phyloP scores from a whole-genome alignment of 2,797 vertebrate species.

The Phalloptychus januarius region DNA sequence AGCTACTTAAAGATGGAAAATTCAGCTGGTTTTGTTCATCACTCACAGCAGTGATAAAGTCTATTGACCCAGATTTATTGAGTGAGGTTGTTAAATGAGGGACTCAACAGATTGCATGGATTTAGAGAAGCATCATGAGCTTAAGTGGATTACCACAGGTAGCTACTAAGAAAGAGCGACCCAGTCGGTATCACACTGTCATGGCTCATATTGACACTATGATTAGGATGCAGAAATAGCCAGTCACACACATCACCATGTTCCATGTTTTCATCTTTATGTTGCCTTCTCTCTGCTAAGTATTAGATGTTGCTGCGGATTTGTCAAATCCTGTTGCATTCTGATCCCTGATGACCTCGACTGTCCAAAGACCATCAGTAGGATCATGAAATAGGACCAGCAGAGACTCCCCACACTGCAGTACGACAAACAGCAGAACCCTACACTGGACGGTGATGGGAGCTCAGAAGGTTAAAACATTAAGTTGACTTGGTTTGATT shows the following conservation, averaged over 20 bases:
- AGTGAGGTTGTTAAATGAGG: constrained; percentile 64
- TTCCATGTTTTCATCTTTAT: background rate
- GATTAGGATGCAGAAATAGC: background rate
- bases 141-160: constrained; percentile 71
- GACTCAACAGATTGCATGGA: constrained; percentile 76
- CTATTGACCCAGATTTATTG: constrained; percentile 65
- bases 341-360: background rate
- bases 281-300: background rate
- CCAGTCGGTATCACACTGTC: constrained; percentile 28
- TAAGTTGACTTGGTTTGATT: background rate
- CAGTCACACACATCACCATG: background rate
- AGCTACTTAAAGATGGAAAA: constrained; percentile 1
- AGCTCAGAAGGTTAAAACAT: background rate
- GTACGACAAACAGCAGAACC: background rate
- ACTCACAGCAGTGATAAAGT: constrained; percentile 1
- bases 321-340: background rate
- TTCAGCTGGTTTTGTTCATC: background rate
- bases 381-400: background rate
- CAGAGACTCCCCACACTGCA: background rate
- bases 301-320: background rate
- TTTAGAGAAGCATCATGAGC: constrained; percentile 69
- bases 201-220: background rate
- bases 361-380: background rate
- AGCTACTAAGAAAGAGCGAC: constrained; percentile 42
- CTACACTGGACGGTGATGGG: background rate